A percentile compares a stretch with the other conserved stretches of the same genome.
These are phyloP conservation scores for Aramus guarauna DNA, from an alignment of 2,113 vertebrate species.

Conservation along the genomic window DNA sequence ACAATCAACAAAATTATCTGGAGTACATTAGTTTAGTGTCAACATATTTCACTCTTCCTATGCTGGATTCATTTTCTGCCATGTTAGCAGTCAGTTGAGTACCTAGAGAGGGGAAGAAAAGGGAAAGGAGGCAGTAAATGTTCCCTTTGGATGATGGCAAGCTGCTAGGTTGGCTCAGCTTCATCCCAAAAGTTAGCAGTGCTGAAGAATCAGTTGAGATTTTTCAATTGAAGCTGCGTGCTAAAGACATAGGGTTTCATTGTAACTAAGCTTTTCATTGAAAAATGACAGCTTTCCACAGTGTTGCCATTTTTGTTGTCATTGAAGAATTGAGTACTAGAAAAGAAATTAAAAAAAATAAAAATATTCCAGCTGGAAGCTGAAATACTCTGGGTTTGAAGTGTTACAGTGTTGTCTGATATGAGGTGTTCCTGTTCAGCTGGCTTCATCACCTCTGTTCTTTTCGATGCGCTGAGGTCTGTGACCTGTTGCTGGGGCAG, in stretches of 20 bases:
- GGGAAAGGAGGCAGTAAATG: background rate
- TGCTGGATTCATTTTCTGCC: background rate
- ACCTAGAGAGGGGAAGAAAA: background rate
- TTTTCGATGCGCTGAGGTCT: background rate
- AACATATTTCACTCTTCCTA: background rate
- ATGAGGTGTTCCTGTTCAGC: fast-evolving
- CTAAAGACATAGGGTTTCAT: background rate
- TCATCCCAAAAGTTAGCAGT: background rate
- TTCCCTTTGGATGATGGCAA: background rate
- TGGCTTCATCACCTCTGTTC: background rate
- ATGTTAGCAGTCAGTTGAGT: background rate
- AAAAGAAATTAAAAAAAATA: background rate
- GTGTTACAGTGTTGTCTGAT: background rate
- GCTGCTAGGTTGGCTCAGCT: background rate
- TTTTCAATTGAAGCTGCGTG: background rate
- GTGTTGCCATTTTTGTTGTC: background rate
- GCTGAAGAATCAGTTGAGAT: background rate
- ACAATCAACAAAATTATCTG: background rate
- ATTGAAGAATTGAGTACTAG: background rate
- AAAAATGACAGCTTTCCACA: background rate
- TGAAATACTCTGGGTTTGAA: background rate
- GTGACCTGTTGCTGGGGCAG: background rate
- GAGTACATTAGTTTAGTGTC: background rate
- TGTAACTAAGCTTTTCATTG: background rate
- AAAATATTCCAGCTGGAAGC: background rate